Evolutionary conservation across 2,797 vertebrate genomes (phyloP), one percentile per base, ranked within the genome.

Genomic region (Halcyon chelicuti): DNA sequence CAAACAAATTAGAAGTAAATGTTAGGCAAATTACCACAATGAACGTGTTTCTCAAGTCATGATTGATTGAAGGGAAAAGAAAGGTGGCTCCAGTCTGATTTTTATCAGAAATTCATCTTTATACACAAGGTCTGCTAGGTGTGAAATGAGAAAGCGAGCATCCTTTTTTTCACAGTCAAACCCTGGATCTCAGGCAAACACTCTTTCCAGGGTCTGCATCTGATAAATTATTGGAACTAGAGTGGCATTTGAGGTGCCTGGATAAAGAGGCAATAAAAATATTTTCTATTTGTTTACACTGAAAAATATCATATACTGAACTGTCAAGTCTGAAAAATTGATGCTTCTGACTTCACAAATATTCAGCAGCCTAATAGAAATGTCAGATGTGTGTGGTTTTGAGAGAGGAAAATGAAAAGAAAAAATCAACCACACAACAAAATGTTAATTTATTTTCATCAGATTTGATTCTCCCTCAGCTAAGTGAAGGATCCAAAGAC

Each of bases 291-390:
- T 94, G 57, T 95, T 97, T 96, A 94, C 93, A 90, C 72, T 72
- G 74, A 88, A 95, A 94, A 95, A 85, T 84, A 93, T 52, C 74
- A 77, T 93, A 80, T 71, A 49, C 51, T 62, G 68, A 96, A 88
- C 84, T 94, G 93, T 97, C 95, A 96, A 35, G 44, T 65, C 82
- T 94, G 94, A 95, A 91, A 98, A 97, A 96, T 62, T 94, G 94
- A 97, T 97, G 60, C 72, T 94, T 82, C 81, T 91, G 52, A 79
- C 95, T 94, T 93, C 46, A 83, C 78, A 87, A 82, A 88, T 70
- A 91, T 91, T 85, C 94, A 88, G 57, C 67, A 90, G 46, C 82
- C 84, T 93, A 94, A 92, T 87, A 92, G 78, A 97, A 93, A 97
- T 86, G 80, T 94, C 95, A 95, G 58, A 52, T 54, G 42, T 79